Base-by-base conservation (phyloP, 2,888 invertebrate species). In the Ephialtes manifestator region DNA sequence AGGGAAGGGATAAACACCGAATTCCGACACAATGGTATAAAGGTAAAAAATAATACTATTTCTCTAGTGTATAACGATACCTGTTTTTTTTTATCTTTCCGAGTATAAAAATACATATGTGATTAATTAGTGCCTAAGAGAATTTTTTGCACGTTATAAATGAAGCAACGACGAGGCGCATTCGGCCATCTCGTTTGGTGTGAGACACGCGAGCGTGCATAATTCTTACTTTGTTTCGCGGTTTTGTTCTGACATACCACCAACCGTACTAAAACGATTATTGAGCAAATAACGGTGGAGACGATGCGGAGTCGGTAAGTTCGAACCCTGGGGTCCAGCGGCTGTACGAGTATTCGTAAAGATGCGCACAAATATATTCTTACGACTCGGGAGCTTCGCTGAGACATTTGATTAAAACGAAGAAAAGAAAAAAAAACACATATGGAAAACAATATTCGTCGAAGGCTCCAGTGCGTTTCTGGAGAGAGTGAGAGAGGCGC, bases 41-140 rank as follows among this genome's bases (percentile, higher is more conserved):
- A 81, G 78, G 75, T 78, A n/a, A 65, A 65, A 60, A 39, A 43
- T 81, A 80, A 79, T 74, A 63, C 74, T 68, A 81, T 79, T 85
- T 70, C 11, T 63, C 72, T 70, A 86, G 76, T 63, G 58, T 74
- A 76, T 53, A 78, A 81, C 78, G 72, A 81, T 74, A 80, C 39
- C 78, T 74, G 78, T 77, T 84, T 82, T 63, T 75, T 76, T 79
- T 83, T 74, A 86, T 84, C 81, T 68, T 75, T 85, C 81, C 83
- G 85, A 85, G 86, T 88, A 88, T 88, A 87, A 88, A 88, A 88
- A 88, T 88, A 88, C 88, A 85, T 86, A 74, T 86, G 85, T 88
- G 86, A 86, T 87, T 85, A 81, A 83, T 87, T 84, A 88, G 74
- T 82, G 86, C 76, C 86, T 87, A 88, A 78, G 83, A 75, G 71